Conservation (phyloP, 2,797 vertebrate species). For the Platalea minor region DNA sequence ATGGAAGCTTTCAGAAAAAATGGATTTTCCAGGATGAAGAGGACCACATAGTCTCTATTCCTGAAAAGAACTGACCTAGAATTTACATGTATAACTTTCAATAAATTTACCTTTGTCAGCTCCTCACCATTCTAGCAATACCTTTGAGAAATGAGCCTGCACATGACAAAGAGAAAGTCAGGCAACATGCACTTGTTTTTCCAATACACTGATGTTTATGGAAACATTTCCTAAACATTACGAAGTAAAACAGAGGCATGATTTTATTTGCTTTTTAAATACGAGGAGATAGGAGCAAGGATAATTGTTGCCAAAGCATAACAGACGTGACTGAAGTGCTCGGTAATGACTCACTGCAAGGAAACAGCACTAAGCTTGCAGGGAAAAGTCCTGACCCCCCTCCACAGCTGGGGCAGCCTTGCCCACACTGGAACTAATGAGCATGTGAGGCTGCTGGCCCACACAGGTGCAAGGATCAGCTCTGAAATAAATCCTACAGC, state of each 20-base stretch:
- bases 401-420: background rate
- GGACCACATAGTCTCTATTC: conserved; percentile 9
- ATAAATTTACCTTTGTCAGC: background rate
- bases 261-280: background rate
- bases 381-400: background rate
- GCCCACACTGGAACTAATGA: conserved; percentile 15
- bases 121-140: background rate
- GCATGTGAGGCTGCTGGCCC: background rate
- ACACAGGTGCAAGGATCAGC: conserved; percentile 7
- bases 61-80: conserved; percentile 30
- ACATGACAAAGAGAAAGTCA: background rate
- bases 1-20: conserved; percentile 67
- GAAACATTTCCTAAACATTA: conserved; percentile 26
- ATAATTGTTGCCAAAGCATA: background rate
- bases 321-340: background rate
- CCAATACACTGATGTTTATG: background rate
- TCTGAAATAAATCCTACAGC: background rate
- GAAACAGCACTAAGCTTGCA: background rate
- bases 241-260: background rate
- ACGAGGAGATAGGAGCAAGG: background rate
- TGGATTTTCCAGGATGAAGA: conserved; percentile 54
- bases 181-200: background rate
- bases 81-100: conserved; percentile 18
- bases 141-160: background rate
- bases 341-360: background rate